Evolutionary conservation across 1,140 invertebrate genomes (phyloP).

Genomic region (Xylocopa sonorina): DNA sequence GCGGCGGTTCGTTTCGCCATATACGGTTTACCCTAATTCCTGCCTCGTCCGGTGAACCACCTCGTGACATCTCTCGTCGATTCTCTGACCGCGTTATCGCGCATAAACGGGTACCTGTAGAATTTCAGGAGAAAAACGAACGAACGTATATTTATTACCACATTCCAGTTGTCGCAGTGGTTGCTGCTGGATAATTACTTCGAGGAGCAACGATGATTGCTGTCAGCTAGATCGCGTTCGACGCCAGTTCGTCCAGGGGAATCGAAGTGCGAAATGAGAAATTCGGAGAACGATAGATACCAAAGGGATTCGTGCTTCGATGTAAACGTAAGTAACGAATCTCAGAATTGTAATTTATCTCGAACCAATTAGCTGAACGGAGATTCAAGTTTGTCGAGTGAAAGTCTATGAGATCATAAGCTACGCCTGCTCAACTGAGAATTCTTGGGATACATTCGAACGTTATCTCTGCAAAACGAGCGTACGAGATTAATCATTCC

Average conservation of each 20-base stretch:
- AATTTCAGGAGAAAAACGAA: too few relatives aligned
- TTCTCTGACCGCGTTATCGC: too few relatives aligned
- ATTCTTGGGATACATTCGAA: too few relatives aligned
- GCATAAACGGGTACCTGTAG: too few relatives aligned
- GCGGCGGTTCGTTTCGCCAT: background rate
- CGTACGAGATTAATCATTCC: background rate
- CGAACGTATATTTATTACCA: too few relatives aligned
- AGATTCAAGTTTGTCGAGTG: too few relatives aligned
- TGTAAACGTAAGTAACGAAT: background rate
- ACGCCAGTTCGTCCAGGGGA: background rate
- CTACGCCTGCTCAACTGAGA: too few relatives aligned
- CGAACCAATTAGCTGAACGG: background rate
- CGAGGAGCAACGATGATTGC: background rate
- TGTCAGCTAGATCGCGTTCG: background rate
- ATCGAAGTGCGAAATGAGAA: background rate
- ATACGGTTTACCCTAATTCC: conserved; percentile 35
- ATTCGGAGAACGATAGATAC: background rate
- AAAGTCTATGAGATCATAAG: too few relatives aligned
- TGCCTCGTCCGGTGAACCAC: background rate
- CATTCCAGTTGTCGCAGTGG: background rate
- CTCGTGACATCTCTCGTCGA: conserved; percentile 14
- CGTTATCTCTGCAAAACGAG: background rate
- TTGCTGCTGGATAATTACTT: background rate
- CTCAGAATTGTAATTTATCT: background rate
- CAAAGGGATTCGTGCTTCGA: background rate